Conservation (phyloP, 30 jellyfish, hydroid and myxozoan species). For the Aurelia sp. region DNA sequence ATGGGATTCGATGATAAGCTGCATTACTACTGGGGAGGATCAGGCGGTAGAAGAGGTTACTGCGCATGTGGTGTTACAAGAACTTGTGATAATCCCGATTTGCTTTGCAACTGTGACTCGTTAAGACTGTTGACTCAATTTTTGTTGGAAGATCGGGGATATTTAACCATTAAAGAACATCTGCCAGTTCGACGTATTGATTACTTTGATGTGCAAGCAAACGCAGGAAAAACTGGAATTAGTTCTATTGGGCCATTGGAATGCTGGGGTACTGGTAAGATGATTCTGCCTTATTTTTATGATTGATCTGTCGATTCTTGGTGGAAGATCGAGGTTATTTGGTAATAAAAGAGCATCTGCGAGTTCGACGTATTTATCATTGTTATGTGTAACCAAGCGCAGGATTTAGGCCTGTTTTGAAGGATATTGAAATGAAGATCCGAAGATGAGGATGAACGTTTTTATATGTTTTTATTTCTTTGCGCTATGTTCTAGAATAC, state of each 20-base stretch:
- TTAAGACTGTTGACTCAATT: not conserved
- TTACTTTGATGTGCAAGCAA: slow-evolving; percentile 81
- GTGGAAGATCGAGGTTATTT: too few species aligned
- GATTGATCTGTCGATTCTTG: too few species aligned
- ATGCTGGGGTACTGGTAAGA: slow-evolving; percentile 92
- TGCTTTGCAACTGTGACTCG: slow-evolving; percentile 90
- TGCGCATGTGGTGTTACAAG: slow-evolving; percentile 94
- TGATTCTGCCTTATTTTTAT: too few species aligned
- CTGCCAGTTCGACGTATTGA: slow-evolving; percentile 93
- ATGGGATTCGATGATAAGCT: slow-evolving; percentile 94
- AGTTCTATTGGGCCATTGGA: slow-evolving; percentile 88
- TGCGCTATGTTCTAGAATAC: too few species aligned
- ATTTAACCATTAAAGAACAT: slow-evolving; percentile 86
- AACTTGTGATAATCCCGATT: slow-evolving; percentile 44
- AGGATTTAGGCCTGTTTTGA: too few species aligned
- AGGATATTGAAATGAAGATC: too few species aligned
- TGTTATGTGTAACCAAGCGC: too few species aligned
- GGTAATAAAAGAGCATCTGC: too few species aligned
- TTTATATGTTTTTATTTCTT: too few species aligned
- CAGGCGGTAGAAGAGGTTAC: slow-evolving; percentile 83
- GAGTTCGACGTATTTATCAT: too few species aligned
- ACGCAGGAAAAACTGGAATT: slow-evolving; percentile 67
- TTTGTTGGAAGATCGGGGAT: slow-evolving; percentile 81
- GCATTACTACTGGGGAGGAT: slow-evolving; percentile 99
- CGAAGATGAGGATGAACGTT: too few species aligned